Evolutionary conservation across 2,888 invertebrate species (phyloP).

Genomic region (Nomada goodeniana): DNA sequence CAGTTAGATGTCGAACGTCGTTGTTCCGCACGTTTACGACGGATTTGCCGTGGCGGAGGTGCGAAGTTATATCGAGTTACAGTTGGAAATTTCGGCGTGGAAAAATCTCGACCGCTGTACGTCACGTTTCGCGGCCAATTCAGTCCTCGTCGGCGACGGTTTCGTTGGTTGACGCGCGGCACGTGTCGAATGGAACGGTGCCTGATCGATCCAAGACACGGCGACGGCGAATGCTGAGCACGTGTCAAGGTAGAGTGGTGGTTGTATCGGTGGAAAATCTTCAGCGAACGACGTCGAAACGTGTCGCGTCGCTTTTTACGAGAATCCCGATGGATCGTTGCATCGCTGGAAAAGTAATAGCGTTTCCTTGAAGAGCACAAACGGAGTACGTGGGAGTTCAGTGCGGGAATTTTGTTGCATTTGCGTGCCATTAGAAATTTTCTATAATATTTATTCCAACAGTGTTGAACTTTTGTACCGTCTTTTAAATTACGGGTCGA

Average conservation of each 20-base stretch:
- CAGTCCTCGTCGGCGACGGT: constrained; percentile 9
- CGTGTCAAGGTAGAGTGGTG: constrained; percentile 66
- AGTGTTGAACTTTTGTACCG: too few species aligned
- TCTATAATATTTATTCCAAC: too few species aligned
- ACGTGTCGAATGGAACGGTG: constrained; percentile 18
- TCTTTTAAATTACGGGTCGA: too few species aligned
- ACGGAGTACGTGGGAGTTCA: not conserved
- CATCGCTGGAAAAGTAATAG: not conserved
- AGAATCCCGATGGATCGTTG: constrained; percentile 6
- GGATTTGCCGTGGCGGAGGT: not conserved
- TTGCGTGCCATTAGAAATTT: not conserved
- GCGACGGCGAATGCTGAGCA: constrained; percentile 60
- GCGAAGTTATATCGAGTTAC: constrained; percentile 6
- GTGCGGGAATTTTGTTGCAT: not conserved
- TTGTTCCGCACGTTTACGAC: not conserved
- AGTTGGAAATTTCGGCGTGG: not conserved
- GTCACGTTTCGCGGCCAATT: not conserved
- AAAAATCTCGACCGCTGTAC: not conserved
- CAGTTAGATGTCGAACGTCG: not conserved
- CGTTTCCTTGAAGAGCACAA: not conserved
- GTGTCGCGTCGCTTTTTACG: not conserved
- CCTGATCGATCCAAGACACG: constrained; percentile 56
- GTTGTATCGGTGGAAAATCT: constrained; percentile 45
- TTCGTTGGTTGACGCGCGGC: constrained; percentile 27
- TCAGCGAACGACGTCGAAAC: constrained; percentile 29